Conservation (phyloP, 1,140 invertebrate species). For the Mizuhopecten yessoensis region DNA sequence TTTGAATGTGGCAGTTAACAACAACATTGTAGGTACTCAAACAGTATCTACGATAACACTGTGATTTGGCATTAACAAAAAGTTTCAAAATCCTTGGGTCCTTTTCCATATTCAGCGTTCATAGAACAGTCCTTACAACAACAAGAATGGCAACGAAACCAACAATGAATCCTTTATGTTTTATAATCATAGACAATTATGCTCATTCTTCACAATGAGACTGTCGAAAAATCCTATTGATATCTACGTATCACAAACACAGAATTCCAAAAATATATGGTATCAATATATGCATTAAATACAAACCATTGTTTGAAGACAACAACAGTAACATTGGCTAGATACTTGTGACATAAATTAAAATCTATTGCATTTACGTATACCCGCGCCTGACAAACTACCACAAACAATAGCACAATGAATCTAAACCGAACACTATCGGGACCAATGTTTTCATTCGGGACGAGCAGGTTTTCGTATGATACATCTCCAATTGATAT, state of each 20-base stretch:
- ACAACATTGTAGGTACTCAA: constrained; percentile 6
- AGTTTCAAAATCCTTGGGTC: constrained; percentile 33
- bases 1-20: background rate
- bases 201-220: background rate
- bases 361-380: constrained; percentile 2
- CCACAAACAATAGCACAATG: background rate
- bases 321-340: background rate
- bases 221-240: background rate
- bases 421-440: background rate
- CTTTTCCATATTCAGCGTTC: background rate
- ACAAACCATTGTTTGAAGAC: background rate
- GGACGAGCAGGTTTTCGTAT: background rate
- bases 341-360: background rate
- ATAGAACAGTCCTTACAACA: background rate
- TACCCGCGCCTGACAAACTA: background rate
- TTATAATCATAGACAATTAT: background rate
- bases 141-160: background rate
- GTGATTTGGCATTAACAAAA: background rate
- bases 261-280: background rate
- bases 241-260: background rate
- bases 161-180: background rate
- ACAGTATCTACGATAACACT: background rate
- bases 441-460: background rate
- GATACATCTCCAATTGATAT: background rate
- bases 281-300: too few species aligned